A percentile compares a stretch with the other conserved stretches of the same genome.
Evolutionary conservation across 2,113 vertebrate genomes (phyloP).

Genomic region (Scartelaos histophorus): DNA sequence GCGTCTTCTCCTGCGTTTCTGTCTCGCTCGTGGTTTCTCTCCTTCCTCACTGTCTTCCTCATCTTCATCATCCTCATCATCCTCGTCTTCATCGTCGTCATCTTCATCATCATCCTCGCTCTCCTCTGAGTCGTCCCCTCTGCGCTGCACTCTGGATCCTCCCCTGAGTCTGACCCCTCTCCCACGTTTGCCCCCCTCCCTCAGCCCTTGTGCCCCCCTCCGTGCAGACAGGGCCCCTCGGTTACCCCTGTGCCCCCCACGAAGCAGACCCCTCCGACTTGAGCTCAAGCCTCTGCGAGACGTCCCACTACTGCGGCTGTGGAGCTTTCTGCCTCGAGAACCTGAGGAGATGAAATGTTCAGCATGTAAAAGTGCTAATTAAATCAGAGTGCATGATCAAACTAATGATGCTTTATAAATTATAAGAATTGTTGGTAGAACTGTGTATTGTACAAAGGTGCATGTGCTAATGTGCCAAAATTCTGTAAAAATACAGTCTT

Average conservation of each 20-base stretch:
- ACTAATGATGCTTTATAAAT: too few species aligned
- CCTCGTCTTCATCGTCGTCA: conserved; percentile 39
- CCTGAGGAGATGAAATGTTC: conserved; percentile 20
- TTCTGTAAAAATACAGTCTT: too few species aligned
- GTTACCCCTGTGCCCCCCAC: conserved; percentile 65
- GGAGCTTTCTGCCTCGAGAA: conserved; percentile 56
- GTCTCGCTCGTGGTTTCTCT: conserved; percentile 35
- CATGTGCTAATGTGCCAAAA: too few species aligned
- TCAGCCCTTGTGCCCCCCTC: conserved; percentile 44
- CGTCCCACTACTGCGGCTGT: conserved; percentile 61
- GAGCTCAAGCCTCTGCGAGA: conserved; percentile 68
- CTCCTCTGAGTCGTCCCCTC: conserved; percentile 74
- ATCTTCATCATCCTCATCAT: conserved; percentile 18
- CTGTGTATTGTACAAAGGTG: too few species aligned
- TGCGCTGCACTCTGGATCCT: conserved; percentile 72
- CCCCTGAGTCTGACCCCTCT: conserved; percentile 63
- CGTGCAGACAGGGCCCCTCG: conserved; percentile 57
- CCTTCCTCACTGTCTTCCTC: conserved; percentile 51
- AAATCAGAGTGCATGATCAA: too few species aligned
- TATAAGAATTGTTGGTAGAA: too few species aligned
- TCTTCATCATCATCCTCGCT: conserved; percentile 68
- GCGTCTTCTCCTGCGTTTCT: conserved; percentile 64
- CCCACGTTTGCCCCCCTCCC: conserved; percentile 56
- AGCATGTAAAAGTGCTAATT: background rate
- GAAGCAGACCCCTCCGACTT: conserved; percentile 68